Evolutionary conservation across 2,113 vertebrate species (phyloP), one percentile per base, ranked within the genome.

Genomic region (Acrocephalus kingi): DNA sequence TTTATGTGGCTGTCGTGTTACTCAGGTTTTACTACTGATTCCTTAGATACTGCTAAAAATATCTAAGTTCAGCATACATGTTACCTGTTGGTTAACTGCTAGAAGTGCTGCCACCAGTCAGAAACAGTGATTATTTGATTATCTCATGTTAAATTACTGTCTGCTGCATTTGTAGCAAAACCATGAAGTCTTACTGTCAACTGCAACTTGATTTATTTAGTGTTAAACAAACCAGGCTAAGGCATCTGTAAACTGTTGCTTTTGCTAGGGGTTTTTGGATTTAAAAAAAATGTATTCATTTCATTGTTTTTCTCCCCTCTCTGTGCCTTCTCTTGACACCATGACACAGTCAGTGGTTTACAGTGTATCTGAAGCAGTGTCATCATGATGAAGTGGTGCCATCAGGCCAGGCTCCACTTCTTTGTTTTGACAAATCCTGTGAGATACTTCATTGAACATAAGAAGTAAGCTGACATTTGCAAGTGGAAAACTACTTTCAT

Each of bases 381-480:
- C 11, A n/a, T 25, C 78, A 13, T 41, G 59, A 78, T 23, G 31
- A 80, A 75, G n/a, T 22, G 21, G n/a, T 73, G 24, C 35, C 17
- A n/a, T n/a, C 79, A 31, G 71, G 72, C 43, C 48, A 80, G 77
- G 22, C 19, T 94, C 90, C 61, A 55, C 10, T 83, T 94, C 87
- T 81, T 52, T 91, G 87, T 39, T 69, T 85, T 93, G 51, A 86
- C 10, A 95, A 96, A 93, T 71, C 67, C 23, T 49, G 13, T 63
- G 91, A 76, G 46, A 39, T 76, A 46, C 39, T 83, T 43, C 83
- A 30, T 14, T 89, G 54, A 68, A 90, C 96, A 93, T 75, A 94
- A 87, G 64, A 85, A 95, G 25, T 58, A 61, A 89, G 72, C 21
- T 69, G 88, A 95, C 81, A 95, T 92, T 82, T 97, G 43, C 52